These are phyloP conservation scores for Hemicrepidius hirtus DNA, from an alignment of 2,888 invertebrate genomes.

Conservation along the genomic window DNA sequence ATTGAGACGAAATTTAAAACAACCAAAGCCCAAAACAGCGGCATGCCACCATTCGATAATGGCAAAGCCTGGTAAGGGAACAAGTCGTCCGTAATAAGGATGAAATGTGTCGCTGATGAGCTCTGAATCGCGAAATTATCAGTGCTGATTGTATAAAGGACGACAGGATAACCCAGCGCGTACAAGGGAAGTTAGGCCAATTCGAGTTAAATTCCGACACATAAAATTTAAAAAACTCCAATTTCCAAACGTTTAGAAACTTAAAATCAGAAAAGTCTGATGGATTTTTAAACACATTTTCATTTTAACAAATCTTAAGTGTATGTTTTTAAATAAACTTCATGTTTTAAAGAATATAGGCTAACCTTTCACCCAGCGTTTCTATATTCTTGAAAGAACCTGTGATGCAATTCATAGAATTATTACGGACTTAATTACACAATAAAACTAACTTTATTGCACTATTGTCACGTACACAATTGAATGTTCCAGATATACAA, in stretches of 20 bases:
- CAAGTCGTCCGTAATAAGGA: constrained; percentile 70
- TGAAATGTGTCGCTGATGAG: constrained; percentile 72
- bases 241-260: background rate
- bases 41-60: constrained; percentile 46
- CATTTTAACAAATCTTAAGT: no score
- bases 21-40: constrained; percentile 38
- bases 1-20: constrained; percentile 25
- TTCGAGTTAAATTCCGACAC: constrained; percentile 19
- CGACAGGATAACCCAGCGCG: constrained; percentile 44
- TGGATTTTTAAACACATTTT: no score
- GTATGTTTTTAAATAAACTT: background rate
- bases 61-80: constrained; percentile 60
- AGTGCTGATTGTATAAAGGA: constrained; percentile 68
- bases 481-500: constrained; percentile 47
- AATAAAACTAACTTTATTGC: constrained; percentile 59
- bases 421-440: constrained; percentile 50
- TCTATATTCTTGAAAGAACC: constrained; percentile 19
- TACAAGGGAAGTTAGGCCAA: constrained; percentile 46
- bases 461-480: constrained; percentile 52
- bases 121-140: constrained; percentile 72
- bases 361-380: background rate
- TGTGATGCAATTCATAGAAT: constrained; percentile 44
- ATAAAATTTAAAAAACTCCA: background rate
- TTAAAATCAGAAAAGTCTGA: no score
- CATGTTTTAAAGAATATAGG: background rate